Conservation (phyloP, 1,140 invertebrate species). For the Drosophila orena region DNA sequence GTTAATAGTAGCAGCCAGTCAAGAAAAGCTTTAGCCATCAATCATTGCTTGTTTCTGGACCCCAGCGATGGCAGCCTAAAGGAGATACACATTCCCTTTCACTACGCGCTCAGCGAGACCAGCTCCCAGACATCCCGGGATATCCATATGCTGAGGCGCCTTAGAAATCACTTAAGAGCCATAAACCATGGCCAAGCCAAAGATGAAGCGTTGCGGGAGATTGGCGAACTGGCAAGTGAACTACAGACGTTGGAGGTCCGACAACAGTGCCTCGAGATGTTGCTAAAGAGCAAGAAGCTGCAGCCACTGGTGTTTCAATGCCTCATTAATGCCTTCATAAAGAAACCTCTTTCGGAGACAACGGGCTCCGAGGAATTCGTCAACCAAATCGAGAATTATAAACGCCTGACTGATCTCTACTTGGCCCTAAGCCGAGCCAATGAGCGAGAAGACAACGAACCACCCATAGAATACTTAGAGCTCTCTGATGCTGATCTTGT, state of each 20-base stretch:
- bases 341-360: not conserved
- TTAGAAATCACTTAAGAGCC: conserved; percentile 89
- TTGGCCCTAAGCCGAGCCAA: conserved; percentile 39
- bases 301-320: conserved; percentile 68
- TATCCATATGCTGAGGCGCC: conserved; percentile 92
- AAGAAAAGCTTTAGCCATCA: conserved; percentile 86
- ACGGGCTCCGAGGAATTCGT: conserved; percentile 27
- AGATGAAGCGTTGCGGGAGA: conserved; percentile 32
- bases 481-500: conserved; percentile 75
- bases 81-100: conserved; percentile 94
- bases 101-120: conserved; percentile 93
- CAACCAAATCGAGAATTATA: conserved; percentile 68
- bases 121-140: conserved; percentile 94
- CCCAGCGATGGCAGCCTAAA: conserved; percentile 91
- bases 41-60: conserved; percentile 93
- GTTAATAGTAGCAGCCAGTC: conserved; percentile 69
- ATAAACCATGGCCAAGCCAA: conserved; percentile 76
- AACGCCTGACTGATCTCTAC: conserved; percentile 71
- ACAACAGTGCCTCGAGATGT: conserved; percentile 90
- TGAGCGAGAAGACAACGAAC: conserved; percentile 21
- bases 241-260: conserved; percentile 91
- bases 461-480: conserved; percentile 58
- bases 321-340: conserved; percentile 59
- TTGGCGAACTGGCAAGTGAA: conserved; percentile 87
- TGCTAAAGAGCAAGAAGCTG: conserved; percentile 86